Base-by-base conservation (phyloP, 2,888 invertebrate species). In the Standfussiana lucernea region DNA sequence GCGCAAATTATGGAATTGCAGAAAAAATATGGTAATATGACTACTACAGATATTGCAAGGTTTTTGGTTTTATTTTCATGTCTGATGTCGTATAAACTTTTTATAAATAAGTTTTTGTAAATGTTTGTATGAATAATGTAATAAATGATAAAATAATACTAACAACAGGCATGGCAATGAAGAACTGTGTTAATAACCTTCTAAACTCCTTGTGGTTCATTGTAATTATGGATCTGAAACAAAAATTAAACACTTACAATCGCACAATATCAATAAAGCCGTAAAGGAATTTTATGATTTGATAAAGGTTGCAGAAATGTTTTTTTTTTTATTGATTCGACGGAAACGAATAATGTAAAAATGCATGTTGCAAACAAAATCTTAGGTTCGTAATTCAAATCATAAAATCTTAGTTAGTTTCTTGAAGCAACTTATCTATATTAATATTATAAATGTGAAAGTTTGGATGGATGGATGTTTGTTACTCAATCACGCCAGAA, bases 151-250 rank as follows among this genome's bases (percentile, higher is more conserved):
- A 78, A 72, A 80, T 50, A 71, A 85, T 87, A 96, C 97, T 97
- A 95, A 99, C 98, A 95, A 99, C 91, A 78, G 99, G 99, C 97
- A 99, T 98, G 66, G 98, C 98, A 70, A 98, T 97, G 89, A 99
- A 97, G 94, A 99, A 98, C 91, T 98, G 97, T 53, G 98, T 91
- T 64, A 99, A 96, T 72, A 98, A 97, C 85, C 96, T 97, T 92
- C 97, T 97, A 94, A 99, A 99, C 80, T 98, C 97, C 13, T 96
- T 93, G 81, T 97, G 97, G 93, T 99, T 98, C 97, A 99, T 98
- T 85, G 98, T 98, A 89, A 99, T 99, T 84, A 99, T 99, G 10
- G 99, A 98, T 93, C 99, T 99, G 97, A 75, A 97, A 95, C 82
- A 85, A 88, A 84, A 82, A 74, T 24, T 11, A 35, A 24, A 72